These are phyloP conservation scores for Anguilla japonica DNA, from an alignment of 2,113 vertebrate species.

Conservation along the genomic window DNA sequence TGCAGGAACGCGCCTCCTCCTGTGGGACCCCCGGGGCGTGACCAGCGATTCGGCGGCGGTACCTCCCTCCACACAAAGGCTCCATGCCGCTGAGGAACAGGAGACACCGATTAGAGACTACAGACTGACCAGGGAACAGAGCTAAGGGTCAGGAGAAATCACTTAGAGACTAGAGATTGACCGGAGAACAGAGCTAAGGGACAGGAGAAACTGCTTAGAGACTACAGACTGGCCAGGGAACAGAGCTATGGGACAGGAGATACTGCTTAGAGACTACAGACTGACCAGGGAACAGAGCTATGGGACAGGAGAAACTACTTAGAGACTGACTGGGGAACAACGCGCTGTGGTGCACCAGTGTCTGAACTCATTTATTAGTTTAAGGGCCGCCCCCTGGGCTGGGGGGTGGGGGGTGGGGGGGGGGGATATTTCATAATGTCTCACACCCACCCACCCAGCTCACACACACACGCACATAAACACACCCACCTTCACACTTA, in stretches of 20 bases:
- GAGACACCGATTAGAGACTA: slow-evolving; percentile 16
- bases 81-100: slow-evolving; percentile 63
- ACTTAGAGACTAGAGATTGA: slow-evolving; percentile 40
- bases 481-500: neutral
- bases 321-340: slow-evolving; percentile 50
- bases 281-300: slow-evolving; percentile 50
- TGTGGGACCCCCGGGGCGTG: slow-evolving; percentile 49
- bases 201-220: no score
- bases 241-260: neutral
- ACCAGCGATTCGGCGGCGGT: slow-evolving; percentile 55
- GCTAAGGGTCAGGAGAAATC: slow-evolving; percentile 34
- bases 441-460: neutral
- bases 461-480: neutral
- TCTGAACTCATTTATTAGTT: slow-evolving; percentile 65
- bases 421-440: slow-evolving; percentile 46
- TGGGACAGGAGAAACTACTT: no score
- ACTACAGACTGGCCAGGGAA: slow-evolving; percentile 49
- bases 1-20: slow-evolving; percentile 62
- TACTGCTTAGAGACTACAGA: neutral
- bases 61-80: slow-evolving; percentile 70
- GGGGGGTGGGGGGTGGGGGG: neutral
- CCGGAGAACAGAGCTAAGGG: slow-evolving; percentile 42
- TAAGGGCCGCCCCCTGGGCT: slow-evolving; percentile 48
- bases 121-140: slow-evolving; percentile 51
- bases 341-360: slow-evolving; percentile 55